Base-by-base conservation (phyloP, 1,140 invertebrate species). In the Druon quercuslanigerum region DNA sequence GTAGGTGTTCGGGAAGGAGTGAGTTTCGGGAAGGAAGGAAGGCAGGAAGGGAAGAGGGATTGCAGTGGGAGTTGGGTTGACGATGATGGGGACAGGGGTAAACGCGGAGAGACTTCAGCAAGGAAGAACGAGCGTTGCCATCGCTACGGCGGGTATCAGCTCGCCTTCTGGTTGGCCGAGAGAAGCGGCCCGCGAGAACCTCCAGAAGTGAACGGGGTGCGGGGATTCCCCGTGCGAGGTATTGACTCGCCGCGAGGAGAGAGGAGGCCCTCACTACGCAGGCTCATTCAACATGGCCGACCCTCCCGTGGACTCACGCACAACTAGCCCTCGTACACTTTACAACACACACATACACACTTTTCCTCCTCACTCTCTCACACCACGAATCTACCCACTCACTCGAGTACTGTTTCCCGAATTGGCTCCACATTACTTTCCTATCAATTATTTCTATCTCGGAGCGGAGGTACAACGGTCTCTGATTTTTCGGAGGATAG, bases 241-340 rank as follows among this genome's bases (percentile, higher is more conserved):
- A 84, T 84, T 84, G 83, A 84, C 83, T 84, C 77, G 83, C 83
- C 79, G 80, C 80, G 83, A 80, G 83, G 83, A 82, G 76, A 82
- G 81, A 80, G 83, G 79, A 84, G 78, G 78, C 46, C 82, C 80
- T 82, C 80, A 88, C 78, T 83, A 87, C 87, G 86, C 86, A 88
- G 86, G 84, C 85, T 83, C 85, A 84, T 86, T 83, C 87, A 88
- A 86, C 84, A 88, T 88, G 87, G 87, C 86, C 86, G 87, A 84
- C 84, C 81, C 79, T 83, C 79, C 85, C 80, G 76, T 77, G 76
- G 66, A 75, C 75, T 57, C 70, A 13, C 78, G 81, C 78, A 75
- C 79, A 79, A 82, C 78, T 73, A 40, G 73, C 56, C 52, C 73
- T 57, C 76, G 74, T 78, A 82, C 78, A 54, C 33, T 76, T 76